Conservation (phyloP, 92 coral and sea anemone species). For the Phenganax marumi region DNA sequence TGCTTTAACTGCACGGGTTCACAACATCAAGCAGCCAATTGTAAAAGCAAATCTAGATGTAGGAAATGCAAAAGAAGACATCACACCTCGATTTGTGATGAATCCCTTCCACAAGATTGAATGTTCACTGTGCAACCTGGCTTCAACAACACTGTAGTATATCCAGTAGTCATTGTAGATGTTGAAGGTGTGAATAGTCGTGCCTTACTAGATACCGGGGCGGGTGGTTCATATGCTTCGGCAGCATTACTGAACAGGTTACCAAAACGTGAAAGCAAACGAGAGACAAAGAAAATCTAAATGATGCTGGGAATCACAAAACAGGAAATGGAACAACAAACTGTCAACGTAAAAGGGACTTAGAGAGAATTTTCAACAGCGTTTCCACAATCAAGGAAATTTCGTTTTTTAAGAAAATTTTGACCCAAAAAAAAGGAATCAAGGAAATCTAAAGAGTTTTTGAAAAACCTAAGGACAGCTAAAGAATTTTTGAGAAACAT, state of each 20-base stretch:
- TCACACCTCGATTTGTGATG: not conserved
- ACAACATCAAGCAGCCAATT: not conserved
- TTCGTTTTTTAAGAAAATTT: too few species aligned
- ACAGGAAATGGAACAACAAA: conserved; percentile 38
- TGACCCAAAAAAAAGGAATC: too few species aligned
- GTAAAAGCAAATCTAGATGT: not conserved
- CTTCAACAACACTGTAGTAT: conserved; percentile 12
- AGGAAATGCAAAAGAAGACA: not conserved
- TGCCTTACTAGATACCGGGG: conserved; percentile 52
- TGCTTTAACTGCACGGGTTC: not conserved
- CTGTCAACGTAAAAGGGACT: conserved; percentile 22
- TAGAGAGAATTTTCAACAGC: conserved; percentile 9
- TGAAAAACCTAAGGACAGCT: too few species aligned
- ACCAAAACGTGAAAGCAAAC: not conserved
- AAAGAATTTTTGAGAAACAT: too few species aligned
- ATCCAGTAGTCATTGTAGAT: conserved; percentile 48
- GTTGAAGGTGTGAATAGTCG: conserved; percentile 54
- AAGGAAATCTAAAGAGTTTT: too few species aligned
- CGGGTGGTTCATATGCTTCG: conserved; percentile 53
- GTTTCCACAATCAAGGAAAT: too few species aligned
- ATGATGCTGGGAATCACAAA: conserved; percentile 55
- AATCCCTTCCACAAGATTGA: not conserved
- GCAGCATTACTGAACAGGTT: conserved; percentile 25
- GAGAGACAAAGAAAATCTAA: conserved; percentile 43
- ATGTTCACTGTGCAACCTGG: conserved; percentile 17